Evolutionary conservation across 2,797 vertebrate genomes (phyloP).

Genomic region (Falco berigora): DNA sequence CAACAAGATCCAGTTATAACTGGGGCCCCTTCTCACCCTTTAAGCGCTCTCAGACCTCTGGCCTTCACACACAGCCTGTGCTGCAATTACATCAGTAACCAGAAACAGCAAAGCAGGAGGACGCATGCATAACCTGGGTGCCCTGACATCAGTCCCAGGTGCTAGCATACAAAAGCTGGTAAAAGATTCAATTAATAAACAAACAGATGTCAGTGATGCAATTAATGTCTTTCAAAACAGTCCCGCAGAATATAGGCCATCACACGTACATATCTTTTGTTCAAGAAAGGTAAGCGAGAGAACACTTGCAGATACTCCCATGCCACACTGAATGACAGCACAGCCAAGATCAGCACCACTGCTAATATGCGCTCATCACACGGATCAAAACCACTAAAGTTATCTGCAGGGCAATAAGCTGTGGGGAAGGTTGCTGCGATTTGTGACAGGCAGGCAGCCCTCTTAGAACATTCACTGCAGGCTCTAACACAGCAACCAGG

Average conservation of each 20-base stretch:
- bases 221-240: neutral
- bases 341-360: neutral
- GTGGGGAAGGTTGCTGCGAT: neutral
- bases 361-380: neutral
- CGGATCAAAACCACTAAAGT: neutral
- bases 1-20: neutral
- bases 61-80: neutral
- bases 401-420: neutral
- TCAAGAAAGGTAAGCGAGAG: neutral
- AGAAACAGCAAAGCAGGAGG: neutral
- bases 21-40: neutral
- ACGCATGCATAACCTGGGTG: neutral
- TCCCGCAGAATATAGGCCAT: neutral
- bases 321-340: rapidly evolving
- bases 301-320: neutral
- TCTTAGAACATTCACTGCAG: neutral
- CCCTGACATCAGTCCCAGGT: neutral
- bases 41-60: neutral
- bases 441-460: rapidly evolving
- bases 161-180: neutral
- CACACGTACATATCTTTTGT: rapidly evolving
- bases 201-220: neutral
- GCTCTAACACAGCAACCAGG: neutral
- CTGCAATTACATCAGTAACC: rapidly evolving
- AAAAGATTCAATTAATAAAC: neutral